These are phyloP conservation scores for Artemia sp. DNA, from an alignment of 2,888 invertebrate genomes.

Conservation along the genomic window DNA sequence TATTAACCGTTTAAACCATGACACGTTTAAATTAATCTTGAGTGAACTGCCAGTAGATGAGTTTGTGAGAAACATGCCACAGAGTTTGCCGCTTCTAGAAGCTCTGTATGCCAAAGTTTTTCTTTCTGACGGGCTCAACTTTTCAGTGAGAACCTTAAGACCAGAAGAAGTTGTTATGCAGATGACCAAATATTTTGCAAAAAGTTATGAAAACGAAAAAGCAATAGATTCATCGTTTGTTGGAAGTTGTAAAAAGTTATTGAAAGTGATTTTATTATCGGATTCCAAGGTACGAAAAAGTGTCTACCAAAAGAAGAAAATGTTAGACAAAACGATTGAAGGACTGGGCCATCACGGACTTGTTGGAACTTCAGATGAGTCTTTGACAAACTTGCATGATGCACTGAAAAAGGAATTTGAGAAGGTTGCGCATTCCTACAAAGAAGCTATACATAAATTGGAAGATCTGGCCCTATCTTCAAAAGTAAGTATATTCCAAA, in stretches of 20 bases:
- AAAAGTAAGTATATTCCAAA: conserved; percentile 24
- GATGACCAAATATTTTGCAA: conserved; percentile 55
- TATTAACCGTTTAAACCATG: conserved; percentile 56
- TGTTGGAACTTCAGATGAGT: conserved; percentile 41
- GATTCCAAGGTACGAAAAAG: conserved; percentile 43
- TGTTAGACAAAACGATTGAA: conserved; percentile 67
- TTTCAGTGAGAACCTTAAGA: conserved; percentile 33
- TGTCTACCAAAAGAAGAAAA: conserved; percentile 48
- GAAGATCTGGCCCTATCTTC: conserved; percentile 39
- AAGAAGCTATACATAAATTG: conserved; percentile 65
- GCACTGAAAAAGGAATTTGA: conserved; percentile 48
- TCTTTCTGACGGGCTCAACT: conserved; percentile 32
- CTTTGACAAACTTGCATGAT: conserved; percentile 33
- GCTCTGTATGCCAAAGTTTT: conserved; percentile 47
- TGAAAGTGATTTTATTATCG: conserved; percentile 36
- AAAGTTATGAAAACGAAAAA: not conserved
- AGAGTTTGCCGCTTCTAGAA: conserved; percentile 67
- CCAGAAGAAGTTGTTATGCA: conserved; percentile 71
- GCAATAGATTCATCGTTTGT: conserved; percentile 28
- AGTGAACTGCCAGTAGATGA: conserved; percentile 65
- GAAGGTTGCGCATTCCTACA: conserved; percentile 65
- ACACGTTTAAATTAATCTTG: conserved; percentile 46
- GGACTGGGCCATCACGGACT: conserved; percentile 60
- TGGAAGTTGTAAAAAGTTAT: conserved; percentile 34
- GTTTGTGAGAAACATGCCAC: conserved; percentile 72